Percentiles rank a stretch among this genome's conserved stretches.
These are phyloP conservation scores for Anolis sagrei DNA, from an alignment of 2,113 vertebrate genomes.

Conservation along the genomic window DNA sequence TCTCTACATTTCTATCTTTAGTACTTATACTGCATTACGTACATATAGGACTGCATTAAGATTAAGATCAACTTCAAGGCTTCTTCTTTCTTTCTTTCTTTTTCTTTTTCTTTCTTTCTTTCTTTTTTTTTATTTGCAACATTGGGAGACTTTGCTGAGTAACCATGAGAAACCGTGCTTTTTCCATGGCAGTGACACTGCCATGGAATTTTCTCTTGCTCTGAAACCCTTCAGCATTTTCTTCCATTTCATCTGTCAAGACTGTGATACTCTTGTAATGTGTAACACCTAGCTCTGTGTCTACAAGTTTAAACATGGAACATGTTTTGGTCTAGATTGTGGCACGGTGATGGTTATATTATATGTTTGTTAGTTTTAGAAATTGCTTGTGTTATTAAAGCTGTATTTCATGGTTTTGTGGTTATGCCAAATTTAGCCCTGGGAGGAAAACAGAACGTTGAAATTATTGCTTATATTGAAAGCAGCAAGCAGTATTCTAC, in stretches of 20 bases:
- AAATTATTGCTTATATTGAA: not conserved
- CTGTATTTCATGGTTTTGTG: not conserved
- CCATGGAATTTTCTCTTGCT: not conserved
- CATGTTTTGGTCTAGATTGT: not conserved
- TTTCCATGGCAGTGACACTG: not conserved
- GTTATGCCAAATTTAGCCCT: not conserved
- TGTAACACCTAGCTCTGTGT: not conserved
- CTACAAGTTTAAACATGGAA: not conserved
- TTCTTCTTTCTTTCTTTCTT: too few relatives aligned
- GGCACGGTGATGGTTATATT: not conserved
- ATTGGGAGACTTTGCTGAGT: not conserved
- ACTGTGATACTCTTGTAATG: too few relatives aligned
- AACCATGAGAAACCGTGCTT: not conserved
- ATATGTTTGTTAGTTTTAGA: not conserved
- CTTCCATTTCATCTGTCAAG: not conserved
- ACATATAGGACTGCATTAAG: not conserved
- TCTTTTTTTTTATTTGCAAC: too few relatives aligned
- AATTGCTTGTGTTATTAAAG: not conserved
- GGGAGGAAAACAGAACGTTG: not conserved
- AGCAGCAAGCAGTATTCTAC: not conserved
- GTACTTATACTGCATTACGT: too few relatives aligned
- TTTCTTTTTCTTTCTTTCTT: too few relatives aligned
- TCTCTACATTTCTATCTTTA: too few relatives aligned
- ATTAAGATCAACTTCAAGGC: not conserved
- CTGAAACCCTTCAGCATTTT: not conserved